phyloP scores from a whole-genome alignment of 1,140 invertebrate species.

The Micrasema longulum region DNA sequence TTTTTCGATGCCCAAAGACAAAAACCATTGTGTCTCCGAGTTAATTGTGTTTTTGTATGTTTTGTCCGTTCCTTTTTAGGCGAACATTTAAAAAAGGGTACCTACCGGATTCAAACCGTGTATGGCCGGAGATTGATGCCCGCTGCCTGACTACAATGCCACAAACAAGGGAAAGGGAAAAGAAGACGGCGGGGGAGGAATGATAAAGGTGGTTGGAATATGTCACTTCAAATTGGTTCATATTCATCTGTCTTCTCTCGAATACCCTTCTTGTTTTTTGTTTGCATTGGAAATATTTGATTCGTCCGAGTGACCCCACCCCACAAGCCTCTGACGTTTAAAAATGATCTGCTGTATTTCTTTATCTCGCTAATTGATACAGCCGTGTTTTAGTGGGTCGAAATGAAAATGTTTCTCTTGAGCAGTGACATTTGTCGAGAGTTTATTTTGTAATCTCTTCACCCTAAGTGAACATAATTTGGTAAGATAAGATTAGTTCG shows the following conservation, averaged over 20 bases:
- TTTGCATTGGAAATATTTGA: not conserved
- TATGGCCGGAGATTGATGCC: conserved; percentile 1
- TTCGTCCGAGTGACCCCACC: too few relatives aligned
- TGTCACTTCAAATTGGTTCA: conserved; percentile 40
- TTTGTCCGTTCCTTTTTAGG: conserved; percentile 43
- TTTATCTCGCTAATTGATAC: too few relatives aligned
- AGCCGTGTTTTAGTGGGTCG: too few relatives aligned
- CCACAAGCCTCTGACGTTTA: too few relatives aligned
- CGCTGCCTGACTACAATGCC: conserved; percentile 33
- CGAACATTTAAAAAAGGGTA: conserved; percentile 37
- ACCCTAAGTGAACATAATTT: too few relatives aligned
- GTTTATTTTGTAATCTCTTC: too few relatives aligned
- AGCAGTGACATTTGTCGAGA: too few relatives aligned
- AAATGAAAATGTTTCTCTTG: too few relatives aligned
- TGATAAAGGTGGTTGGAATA: conserved; percentile 41
- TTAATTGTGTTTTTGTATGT: conserved; percentile 52
- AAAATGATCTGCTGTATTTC: too few relatives aligned
- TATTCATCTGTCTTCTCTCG: conserved; percentile 42
- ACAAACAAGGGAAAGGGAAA: conserved; percentile 28
- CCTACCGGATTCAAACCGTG: conserved; percentile 38
- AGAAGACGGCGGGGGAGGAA: conserved; percentile 23
- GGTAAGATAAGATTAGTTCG: too few relatives aligned
- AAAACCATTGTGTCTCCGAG: conserved; percentile 49
- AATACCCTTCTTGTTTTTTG: conserved; percentile 18
- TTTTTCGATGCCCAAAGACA: conserved; percentile 44